Base-by-base conservation (phyloP, 1,140 invertebrate species). In the Zaprionus nigranus region DNA sequence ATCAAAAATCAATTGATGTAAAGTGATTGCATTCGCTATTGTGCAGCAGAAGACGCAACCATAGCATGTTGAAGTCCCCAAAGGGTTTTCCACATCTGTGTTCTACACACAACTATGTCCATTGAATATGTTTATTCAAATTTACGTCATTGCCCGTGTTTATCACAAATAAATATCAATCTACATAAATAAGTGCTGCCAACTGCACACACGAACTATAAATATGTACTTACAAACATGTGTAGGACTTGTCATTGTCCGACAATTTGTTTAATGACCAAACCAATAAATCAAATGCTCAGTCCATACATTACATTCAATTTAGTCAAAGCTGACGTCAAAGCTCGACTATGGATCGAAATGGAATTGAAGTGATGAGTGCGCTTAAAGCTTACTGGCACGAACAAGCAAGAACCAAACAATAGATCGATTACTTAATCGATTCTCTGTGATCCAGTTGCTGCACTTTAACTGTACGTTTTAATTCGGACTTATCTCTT, bases 71-170 rank as follows among this genome's bases (percentile, higher is more conserved):
- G 46, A 46, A 22, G 68, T 85, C 81, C 69, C 76, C 54, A 54
- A 74, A 70, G 85, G 51, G 7, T 34, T 66, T 53, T 63, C 59
- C 71, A 78, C 59, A 84, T n/a, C 5, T 40, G 38, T 40, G 38
- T 40, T 40, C 13, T 40, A 40, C 38, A 15, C 38, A 40, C 38
- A 40, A n/a, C 40, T 17, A 43, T 9, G n/a, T 17, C 7, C 75
- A 84, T 77, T 90, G 86, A 90, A 82, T 79, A 85, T 90, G 85
- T 90, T 85, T 90, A 90, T 85, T 79, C 79, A 85, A 90, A 90
- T 85, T 90, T 90, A 71, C 85, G 86, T 90, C 86, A 90, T 76
- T 90, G 75, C 59, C 63, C 73, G 60, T 87, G 84, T 87, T 87
- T 87, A 87, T 75, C 84, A 73, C 57, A 59, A 75, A 81, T 81